phyloP scores from a whole-genome alignment of 2,797 vertebrate genomes.

The Nothura maculosa region DNA sequence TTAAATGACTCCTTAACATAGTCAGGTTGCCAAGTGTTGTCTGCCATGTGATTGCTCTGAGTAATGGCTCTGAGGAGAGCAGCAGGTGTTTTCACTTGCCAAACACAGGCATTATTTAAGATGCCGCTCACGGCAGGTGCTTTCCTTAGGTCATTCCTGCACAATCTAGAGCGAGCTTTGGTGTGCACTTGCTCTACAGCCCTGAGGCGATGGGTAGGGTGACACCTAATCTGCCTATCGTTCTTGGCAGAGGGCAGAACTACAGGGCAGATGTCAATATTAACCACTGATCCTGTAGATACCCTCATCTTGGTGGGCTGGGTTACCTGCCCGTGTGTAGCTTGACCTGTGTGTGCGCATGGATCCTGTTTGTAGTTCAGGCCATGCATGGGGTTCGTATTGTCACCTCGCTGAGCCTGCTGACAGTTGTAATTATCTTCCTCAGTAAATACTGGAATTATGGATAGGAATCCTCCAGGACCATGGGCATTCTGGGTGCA shows the following conservation, averaged over 20 bases:
- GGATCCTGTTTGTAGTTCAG: background rate
- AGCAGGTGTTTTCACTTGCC: background rate
- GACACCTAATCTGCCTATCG: background rate
- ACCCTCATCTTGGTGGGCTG: fast-evolving
- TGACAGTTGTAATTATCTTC: background rate
- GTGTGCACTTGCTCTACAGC: background rate
- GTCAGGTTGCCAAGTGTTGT: background rate
- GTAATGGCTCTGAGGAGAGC: background rate
- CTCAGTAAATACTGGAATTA: background rate
- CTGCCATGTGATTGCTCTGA: background rate
- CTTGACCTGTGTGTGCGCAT: background rate
- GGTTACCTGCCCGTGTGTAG: background rate
- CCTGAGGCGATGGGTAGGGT: fast-evolving
- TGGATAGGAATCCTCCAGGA: background rate
- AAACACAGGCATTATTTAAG: background rate
- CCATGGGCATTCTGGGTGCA: fast-evolving
- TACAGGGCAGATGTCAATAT: background rate
- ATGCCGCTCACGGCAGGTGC: background rate
- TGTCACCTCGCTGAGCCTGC: background rate
- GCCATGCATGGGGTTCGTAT: background rate
- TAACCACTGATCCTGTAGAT: background rate
- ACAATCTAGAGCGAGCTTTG: background rate
- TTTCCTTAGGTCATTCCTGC: background rate
- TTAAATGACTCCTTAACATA: background rate
- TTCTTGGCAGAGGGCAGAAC: background rate